Percentiles rank a stretch among this genome's conserved stretches.
Evolutionary conservation across 23 tunicate genomes (phyloP).

Genomic region (Botrylloides violaceus): DNA sequence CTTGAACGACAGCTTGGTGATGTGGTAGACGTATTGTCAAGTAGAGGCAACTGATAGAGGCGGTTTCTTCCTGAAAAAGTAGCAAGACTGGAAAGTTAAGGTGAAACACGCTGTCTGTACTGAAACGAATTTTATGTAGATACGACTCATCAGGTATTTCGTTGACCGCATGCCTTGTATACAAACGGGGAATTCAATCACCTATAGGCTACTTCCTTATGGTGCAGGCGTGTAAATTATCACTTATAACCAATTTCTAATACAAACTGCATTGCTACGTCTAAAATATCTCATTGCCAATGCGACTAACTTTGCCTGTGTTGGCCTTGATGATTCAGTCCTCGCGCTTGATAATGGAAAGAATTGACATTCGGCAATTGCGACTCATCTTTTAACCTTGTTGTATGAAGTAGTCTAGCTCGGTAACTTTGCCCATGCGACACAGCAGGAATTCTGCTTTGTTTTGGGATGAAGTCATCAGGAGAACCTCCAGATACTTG

Average conservation of each 20-base stretch:
- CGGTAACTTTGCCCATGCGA: background rate
- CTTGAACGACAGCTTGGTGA: background rate
- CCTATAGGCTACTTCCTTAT: too few relatives aligned
- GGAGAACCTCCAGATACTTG: background rate
- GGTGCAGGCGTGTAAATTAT: too few relatives aligned
- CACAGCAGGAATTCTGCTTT: background rate
- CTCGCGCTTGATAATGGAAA: background rate
- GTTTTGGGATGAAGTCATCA: background rate
- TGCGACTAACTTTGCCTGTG: conserved; percentile 4
- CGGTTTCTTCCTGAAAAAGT: background rate
- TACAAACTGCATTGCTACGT: too few relatives aligned
- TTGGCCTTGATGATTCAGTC: conserved; percentile 1
- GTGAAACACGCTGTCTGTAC: too few relatives aligned
- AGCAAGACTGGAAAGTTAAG: too few relatives aligned
- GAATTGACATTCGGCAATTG: conserved; percentile 5
- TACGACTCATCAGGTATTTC: too few relatives aligned
- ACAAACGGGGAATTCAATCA: too few relatives aligned
- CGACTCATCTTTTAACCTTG: background rate
- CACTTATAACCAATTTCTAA: too few relatives aligned
- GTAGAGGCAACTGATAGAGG: background rate
- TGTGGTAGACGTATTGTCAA: background rate
- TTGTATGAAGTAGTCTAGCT: conserved; percentile 12
- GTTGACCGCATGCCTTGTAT: too few relatives aligned
- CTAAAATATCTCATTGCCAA: background rate
- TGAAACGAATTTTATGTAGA: too few relatives aligned